phyloP scores from a whole-genome alignment of 2,888 invertebrate genomes.

The Campoplex nolae region DNA sequence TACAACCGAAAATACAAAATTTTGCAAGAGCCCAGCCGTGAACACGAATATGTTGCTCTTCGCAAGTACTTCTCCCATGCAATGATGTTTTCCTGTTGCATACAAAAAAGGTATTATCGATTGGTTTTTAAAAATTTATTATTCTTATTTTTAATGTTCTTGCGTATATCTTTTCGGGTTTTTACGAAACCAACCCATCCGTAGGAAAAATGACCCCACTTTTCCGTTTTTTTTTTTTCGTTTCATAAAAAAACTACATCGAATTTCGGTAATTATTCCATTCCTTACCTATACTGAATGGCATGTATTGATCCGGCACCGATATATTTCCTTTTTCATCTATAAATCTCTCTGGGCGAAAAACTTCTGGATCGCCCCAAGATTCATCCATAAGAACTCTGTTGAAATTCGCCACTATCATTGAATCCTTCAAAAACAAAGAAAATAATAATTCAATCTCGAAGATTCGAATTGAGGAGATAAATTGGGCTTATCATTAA shows the following conservation, averaged over 20 bases:
- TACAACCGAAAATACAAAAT: constrained; percentile 88
- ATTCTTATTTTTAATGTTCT: too few species aligned
- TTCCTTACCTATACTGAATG: constrained; percentile 89
- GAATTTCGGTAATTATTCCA: neutral
- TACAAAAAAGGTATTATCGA: neutral
- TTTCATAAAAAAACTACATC: constrained; percentile 14
- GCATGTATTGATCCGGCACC: constrained; percentile 90
- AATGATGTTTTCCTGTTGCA: constrained; percentile 88
- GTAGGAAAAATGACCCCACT: too few species aligned
- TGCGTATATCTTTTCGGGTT: too few species aligned
- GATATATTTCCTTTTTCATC: constrained; percentile 86
- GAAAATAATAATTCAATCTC: neutral
- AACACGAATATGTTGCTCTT: constrained; percentile 93
- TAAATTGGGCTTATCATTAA: too few species aligned
- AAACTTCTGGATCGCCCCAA: constrained; percentile 90
- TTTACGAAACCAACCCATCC: too few species aligned
- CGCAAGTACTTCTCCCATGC: constrained; percentile 92
- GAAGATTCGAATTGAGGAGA: neutral
- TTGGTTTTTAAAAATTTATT: neutral
- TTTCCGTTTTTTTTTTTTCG: too few species aligned
- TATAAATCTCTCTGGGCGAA: constrained; percentile 92
- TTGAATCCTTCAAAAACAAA: constrained; percentile 88
- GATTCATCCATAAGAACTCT: constrained; percentile 89
- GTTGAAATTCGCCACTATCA: constrained; percentile 92
- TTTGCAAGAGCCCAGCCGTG: constrained; percentile 90